phyloP scores from a whole-genome alignment of 2,888 invertebrate genomes.

The Drosophila koepferae region DNA sequence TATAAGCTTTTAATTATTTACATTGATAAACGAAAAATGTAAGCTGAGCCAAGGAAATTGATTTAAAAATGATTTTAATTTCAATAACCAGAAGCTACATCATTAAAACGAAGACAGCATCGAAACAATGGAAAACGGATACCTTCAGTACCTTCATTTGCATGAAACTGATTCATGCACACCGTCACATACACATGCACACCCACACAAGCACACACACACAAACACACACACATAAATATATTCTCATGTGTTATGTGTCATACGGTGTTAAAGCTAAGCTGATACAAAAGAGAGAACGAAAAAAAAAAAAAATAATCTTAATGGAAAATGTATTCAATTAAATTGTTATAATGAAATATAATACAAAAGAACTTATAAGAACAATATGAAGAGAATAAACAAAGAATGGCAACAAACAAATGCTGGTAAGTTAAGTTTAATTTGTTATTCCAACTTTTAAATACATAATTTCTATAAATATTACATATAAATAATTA shows the following conservation, averaged over 20 bases:
- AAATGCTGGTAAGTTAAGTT: background rate
- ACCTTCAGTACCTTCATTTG: conserved; percentile 55
- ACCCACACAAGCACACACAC: background rate
- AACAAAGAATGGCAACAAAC: background rate
- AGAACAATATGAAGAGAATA: background rate
- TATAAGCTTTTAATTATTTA: conserved; percentile 42
- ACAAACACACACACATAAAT: background rate
- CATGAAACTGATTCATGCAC: conserved; percentile 36
- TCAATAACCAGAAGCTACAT: conserved; percentile 37
- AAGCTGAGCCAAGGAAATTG: conserved; percentile 30
- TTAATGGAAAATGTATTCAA: conserved; percentile 59
- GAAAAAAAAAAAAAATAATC: conserved; percentile 29
- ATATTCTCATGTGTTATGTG: conserved; percentile 10
- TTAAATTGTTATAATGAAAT: conserved; percentile 47
- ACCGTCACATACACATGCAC: background rate
- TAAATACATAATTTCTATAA: too few relatives aligned
- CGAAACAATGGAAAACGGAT: conserved; percentile 50
- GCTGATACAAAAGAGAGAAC: conserved; percentile 1
- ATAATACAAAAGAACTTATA: conserved; percentile 12
- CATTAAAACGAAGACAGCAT: conserved; percentile 38
- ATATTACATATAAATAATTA: too few relatives aligned
- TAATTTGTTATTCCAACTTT: background rate
- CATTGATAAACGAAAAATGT: conserved; percentile 7
- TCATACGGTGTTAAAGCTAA: conserved; percentile 21
- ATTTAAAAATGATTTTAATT: conserved; percentile 35